These are phyloP conservation scores for Dascillus cervinus DNA, from an alignment of 2,888 invertebrate genomes.

Conservation along the genomic window DNA sequence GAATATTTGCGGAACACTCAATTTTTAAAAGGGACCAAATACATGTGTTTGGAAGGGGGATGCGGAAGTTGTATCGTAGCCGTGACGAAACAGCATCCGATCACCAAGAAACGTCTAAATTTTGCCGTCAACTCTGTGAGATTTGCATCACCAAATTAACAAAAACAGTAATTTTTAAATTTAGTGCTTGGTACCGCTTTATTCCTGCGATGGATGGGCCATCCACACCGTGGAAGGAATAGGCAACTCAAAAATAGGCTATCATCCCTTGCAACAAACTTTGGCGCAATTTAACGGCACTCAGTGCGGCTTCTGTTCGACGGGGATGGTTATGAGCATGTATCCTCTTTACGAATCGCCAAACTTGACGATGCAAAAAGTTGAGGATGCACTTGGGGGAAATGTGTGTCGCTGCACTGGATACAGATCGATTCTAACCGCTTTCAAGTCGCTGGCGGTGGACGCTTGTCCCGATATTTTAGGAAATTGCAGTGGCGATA, in stretches of 20 bases:
- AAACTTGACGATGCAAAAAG: slow-evolving; percentile 48
- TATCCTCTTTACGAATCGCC: slow-evolving; percentile 44
- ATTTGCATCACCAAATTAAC: slow-evolving; percentile 5
- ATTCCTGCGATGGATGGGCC: slow-evolving; percentile 53
- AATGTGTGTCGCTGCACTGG: slow-evolving; percentile 70
- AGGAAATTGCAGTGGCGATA: slow-evolving; percentile 35
- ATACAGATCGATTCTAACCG: slow-evolving; percentile 54
- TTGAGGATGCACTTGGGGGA: slow-evolving; percentile 63
- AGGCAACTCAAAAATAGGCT: slow-evolving; percentile 53
- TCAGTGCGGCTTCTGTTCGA: slow-evolving; percentile 65
- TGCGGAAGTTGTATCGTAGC: slow-evolving; percentile 60
- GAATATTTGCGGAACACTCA: too few relatives aligned
- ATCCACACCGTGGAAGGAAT: slow-evolving; percentile 63
- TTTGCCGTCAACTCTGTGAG: slow-evolving; percentile 61
- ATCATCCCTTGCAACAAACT: slow-evolving; percentile 53
- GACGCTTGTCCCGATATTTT: slow-evolving; percentile 40
- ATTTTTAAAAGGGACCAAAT: slow-evolving; percentile 68
- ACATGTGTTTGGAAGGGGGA: slow-evolving; percentile 66
- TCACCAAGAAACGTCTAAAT: slow-evolving; percentile 43
- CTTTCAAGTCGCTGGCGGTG: slow-evolving; percentile 50
- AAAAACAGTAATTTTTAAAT: slow-evolving; percentile 10
- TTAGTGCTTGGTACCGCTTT: slow-evolving; percentile 47
- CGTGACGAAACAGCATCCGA: slow-evolving; percentile 41
- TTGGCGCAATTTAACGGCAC: slow-evolving; percentile 55
- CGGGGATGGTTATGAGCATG: slow-evolving; percentile 74